Conservation (phyloP, 2,888 invertebrate species). For the Agonopterix subpropinquella region DNA sequence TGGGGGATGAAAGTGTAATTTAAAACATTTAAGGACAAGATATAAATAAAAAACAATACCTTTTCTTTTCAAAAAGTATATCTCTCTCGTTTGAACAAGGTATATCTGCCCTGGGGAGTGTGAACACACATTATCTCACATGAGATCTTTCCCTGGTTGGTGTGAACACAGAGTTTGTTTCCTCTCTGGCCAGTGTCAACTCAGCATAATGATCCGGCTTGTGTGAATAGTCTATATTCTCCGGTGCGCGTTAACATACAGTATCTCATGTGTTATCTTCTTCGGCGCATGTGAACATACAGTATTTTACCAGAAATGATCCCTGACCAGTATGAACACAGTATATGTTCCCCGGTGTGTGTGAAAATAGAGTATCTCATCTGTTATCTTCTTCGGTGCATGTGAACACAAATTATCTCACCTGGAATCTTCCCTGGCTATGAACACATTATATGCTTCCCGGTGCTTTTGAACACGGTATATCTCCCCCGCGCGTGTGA, state of each 20-base stretch:
- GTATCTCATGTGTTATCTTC: conserved; percentile 82
- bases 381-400: too few relatives aligned
- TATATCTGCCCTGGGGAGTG: conserved; percentile 21
- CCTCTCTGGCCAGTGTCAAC: too few relatives aligned
- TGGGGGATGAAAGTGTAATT: conserved; percentile 17
- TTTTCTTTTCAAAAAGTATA: too few relatives aligned
- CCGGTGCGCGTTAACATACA: too few relatives aligned
- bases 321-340: conserved; percentile 96
- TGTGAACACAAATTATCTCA: too few relatives aligned
- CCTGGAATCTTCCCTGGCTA: too few relatives aligned
- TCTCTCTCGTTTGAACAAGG: conserved; percentile 95
- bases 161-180: conserved; percentile 87
- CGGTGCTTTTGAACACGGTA: neutral
- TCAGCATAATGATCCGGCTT: too few relatives aligned
- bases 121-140: conserved; percentile 34
- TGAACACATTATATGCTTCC: too few relatives aligned
- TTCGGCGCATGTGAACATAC: conserved; percentile 94
- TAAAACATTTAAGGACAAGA: too few relatives aligned
- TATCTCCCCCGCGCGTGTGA: neutral
- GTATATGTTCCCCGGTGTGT: conserved; percentile 33
- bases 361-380: too few relatives aligned
- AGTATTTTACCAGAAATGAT: conserved; percentile 35
- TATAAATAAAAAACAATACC: too few relatives aligned
- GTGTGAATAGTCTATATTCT: conserved; percentile 63
- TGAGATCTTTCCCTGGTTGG: conserved; percentile 91